Evolutionary conservation across 2,888 invertebrate genomes (phyloP).

Genomic region (Cancer borealis): DNA sequence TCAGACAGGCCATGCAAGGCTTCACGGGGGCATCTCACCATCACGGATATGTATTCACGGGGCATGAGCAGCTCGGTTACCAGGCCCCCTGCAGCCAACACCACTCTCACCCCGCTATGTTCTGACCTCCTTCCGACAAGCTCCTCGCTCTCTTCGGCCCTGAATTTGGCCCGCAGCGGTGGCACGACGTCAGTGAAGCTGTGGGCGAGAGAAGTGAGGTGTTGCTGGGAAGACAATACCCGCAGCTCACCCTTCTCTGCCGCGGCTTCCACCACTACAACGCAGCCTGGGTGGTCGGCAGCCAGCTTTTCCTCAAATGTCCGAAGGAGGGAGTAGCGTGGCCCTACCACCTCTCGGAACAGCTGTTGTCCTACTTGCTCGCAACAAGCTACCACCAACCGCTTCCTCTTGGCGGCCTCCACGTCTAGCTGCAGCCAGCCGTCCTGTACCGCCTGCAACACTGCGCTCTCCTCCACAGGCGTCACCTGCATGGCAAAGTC

Average conservation of each 20-base stretch:
- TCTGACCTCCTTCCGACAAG: background rate
- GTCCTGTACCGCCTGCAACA: constrained; percentile 43
- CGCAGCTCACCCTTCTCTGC: constrained; percentile 48
- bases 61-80: constrained; percentile 44
- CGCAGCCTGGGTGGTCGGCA: background rate
- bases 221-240: constrained; percentile 34
- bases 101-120: constrained; percentile 4
- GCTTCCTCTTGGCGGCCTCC: constrained; percentile 54
- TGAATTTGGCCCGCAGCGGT: constrained; percentile 46
- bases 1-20: constrained; percentile 39
- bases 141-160: constrained; percentile 59
- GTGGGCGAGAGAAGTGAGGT: background rate
- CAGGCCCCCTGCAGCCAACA: constrained; percentile 43
- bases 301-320: constrained; percentile 21
- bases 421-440: constrained; percentile 57
- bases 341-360: constrained; percentile 56
- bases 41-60: constrained; percentile 39
- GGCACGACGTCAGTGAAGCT: constrained; percentile 54
- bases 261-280: constrained; percentile 59
- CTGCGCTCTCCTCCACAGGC: constrained; percentile 40
- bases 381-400: constrained; percentile 11
- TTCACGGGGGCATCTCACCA: constrained; percentile 13
- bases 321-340: constrained; percentile 45
- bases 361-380: constrained; percentile 53
- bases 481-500: constrained; percentile 60